Evolutionary conservation across 2,888 invertebrate species (phyloP).

Genomic region (Monoplex corrugatus): DNA sequence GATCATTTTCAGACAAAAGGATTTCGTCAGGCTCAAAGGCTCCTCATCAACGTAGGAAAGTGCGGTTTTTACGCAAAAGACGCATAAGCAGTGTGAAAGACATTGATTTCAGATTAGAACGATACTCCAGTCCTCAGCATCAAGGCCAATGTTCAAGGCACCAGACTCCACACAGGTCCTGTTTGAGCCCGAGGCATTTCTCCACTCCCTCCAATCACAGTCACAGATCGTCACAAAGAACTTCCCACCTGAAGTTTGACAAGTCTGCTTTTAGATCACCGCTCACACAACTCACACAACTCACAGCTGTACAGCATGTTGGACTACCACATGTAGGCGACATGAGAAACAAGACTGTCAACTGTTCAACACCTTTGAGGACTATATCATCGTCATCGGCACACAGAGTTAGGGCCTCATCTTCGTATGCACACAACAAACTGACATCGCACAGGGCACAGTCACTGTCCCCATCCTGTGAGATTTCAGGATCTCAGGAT

Average conservation of each 20-base stretch:
- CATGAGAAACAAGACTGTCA: background rate
- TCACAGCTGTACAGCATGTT: no score
- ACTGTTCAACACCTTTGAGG: background rate
- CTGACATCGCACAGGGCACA: background rate
- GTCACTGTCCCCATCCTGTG: background rate
- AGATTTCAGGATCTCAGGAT: constrained; percentile 49
- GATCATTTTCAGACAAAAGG: background rate
- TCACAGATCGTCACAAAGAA: no score
- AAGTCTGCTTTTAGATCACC: background rate
- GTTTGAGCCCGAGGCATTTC: constrained; percentile 29
- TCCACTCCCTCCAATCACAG: background rate
- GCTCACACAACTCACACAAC: background rate
- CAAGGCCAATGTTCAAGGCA: background rate
- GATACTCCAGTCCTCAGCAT: constrained; percentile 9
- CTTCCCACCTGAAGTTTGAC: no score
- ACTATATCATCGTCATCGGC: background rate
- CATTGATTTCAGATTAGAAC: constrained; percentile 41
- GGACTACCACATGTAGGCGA: background rate
- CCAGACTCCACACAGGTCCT: constrained; percentile 20
- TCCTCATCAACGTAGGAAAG: constrained; percentile 7
- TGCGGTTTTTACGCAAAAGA: constrained; percentile 47
- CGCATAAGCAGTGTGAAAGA: background rate
- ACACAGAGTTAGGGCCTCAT: background rate
- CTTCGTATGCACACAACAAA: no score
- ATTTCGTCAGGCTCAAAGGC: background rate